Percentiles rank a stretch among this genome's conserved stretches.
phyloP scores from a whole-genome alignment of 2,797 vertebrate genomes.

The Dallia pectoralis region DNA sequence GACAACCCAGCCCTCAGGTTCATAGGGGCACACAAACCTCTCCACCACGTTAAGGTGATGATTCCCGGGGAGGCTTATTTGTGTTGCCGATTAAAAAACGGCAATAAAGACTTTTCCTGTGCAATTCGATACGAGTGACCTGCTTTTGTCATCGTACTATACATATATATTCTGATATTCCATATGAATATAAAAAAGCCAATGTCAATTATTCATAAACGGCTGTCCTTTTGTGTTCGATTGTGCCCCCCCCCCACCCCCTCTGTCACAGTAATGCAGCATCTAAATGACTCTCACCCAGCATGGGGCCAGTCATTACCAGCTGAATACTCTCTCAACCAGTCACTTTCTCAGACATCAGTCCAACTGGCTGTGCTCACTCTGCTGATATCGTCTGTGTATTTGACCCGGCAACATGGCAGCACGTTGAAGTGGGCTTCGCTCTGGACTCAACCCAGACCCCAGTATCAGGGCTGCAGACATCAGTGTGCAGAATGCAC shows the following conservation, averaged over 20 bases:
- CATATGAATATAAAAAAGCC: not conserved
- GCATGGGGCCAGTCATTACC: not conserved
- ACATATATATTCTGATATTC: not conserved
- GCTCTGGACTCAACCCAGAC: slow-evolving; percentile 27
- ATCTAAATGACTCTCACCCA: not conserved
- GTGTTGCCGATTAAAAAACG: no score
- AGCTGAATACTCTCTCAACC: not conserved
- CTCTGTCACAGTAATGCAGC: not conserved
- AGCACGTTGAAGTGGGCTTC: slow-evolving; percentile 2
- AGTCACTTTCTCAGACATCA: not conserved
- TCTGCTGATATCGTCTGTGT: not conserved
- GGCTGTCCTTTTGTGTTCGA: not conserved
- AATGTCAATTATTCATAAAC: not conserved
- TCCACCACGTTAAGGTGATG: no score
- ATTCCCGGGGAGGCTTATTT: no score
- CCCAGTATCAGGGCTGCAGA: slow-evolving; percentile 18
- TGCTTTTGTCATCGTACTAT: no score
- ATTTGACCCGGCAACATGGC: slow-evolving; percentile 6
- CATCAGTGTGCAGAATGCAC: slow-evolving; percentile 12
- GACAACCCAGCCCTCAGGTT: no score
- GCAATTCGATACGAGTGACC: no score
- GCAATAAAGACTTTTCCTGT: no score
- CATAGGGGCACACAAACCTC: no score
- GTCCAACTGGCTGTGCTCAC: not conserved
- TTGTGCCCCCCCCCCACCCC: not conserved